Base-by-base conservation (phyloP, 1,140 invertebrate species). In the Anagrus nilaparvatae region DNA sequence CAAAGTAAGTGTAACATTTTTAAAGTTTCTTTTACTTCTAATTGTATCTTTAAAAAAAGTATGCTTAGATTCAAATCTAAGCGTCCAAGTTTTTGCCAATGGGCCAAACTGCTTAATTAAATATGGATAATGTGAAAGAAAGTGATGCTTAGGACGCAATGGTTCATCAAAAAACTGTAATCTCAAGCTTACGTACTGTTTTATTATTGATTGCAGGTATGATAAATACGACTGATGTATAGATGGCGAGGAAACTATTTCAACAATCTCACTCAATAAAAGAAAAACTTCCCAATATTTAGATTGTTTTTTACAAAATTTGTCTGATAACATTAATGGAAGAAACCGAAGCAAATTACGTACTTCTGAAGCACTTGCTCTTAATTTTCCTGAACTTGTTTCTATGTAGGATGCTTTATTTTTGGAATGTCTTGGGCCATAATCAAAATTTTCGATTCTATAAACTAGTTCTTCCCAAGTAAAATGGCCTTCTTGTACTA, bases 201-300 rank as follows among this genome's bases (percentile, higher is more conserved):
- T 30, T 9, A 5, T 29, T 31, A 25, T 37, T 37, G 24, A 24
- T n/a, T 19, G 4, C 13, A 43, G 14, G 20, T 51, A 53, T n/a
- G 43, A 40, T 8, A 49, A 14, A 36, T 51, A 47, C 21, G 40
- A 32, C 25, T 33, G 29, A 31, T 40, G 41, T 29, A 51, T 29
- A 16, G 38, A 34, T 3, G 47, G 44, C 21, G 23, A 16, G 37
- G 39, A 42, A 13, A 44, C 17, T 3, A 46, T 23, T 4, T 29
- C 27, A 21, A 24, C 47, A 16, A 54, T 45, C 10, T 54, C 36
- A 39, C 47, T 16, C 6, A 50, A 34, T 27, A 13, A 25, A 14
- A 52, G 8, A 6, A 52, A n/a, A 44, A 50, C 47, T 40, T 40
- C 38, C 51, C 51, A 50, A 3, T 43, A 31, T 33, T 41, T 16